Conservation (phyloP, 2,888 invertebrate species). For the Coelopa pilipes region DNA sequence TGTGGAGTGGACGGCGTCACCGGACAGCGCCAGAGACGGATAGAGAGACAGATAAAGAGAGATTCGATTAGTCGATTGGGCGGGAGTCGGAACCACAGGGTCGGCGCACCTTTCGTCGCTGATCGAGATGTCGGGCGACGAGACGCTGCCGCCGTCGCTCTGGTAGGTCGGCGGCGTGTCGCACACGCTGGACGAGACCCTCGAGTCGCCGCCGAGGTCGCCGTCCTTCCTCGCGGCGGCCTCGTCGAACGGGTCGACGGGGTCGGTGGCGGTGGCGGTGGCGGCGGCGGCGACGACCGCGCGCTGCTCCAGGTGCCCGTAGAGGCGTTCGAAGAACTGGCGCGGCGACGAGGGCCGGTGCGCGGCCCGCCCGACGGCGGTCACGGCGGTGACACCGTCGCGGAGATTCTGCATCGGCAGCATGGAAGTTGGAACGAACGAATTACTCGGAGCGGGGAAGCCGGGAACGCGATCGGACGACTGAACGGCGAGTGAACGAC, state of each 20-base stretch:
- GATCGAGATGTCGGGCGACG: conserved; percentile 63
- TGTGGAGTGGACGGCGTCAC: conserved; percentile 13
- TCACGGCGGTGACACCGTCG: conserved; percentile 25
- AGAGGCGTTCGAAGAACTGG: conserved; percentile 82
- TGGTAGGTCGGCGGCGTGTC: conserved; percentile 51
- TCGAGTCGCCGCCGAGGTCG: not conserved
- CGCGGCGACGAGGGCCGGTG: conserved; percentile 79
- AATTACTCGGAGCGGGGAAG: too few relatives aligned
- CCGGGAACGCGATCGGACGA: not conserved
- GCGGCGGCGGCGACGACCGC: conserved; percentile 11
- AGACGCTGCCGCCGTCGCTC: conserved; percentile 62
- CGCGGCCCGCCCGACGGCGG: conserved; percentile 41
- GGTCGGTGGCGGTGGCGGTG: not conserved
- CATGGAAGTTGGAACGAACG: conserved; percentile 37
- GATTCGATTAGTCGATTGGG: not conserved
- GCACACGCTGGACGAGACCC: not conserved
- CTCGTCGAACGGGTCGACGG: not conserved
- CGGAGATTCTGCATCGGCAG: conserved; percentile 40
- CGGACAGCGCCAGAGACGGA: too few relatives aligned
- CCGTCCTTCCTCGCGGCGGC: not conserved
- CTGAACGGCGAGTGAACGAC: conserved; percentile 11
- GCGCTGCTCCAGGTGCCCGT: conserved; percentile 76
- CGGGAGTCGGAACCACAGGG: not conserved
- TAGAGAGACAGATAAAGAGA: conserved; percentile 29
- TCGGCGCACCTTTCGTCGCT: conserved; percentile 59